Percentiles rank a stretch among this genome's conserved stretches.
Evolutionary conservation across 2,888 invertebrate species (phyloP).

Genomic region (Acanthococcus lagerstroemiae): DNA sequence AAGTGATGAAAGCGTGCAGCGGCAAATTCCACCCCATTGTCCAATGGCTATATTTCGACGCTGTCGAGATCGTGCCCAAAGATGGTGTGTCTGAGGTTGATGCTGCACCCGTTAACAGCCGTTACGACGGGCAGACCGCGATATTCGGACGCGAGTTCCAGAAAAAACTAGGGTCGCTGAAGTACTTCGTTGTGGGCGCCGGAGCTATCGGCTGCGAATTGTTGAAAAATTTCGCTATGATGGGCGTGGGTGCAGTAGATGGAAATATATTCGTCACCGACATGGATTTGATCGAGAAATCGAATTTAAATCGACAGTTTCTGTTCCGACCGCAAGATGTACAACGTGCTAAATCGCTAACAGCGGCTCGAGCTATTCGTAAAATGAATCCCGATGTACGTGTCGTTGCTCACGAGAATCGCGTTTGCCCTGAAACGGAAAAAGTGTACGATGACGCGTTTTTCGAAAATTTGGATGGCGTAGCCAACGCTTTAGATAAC

Average conservation of each 20-base stretch:
- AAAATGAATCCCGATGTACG: conserved; percentile 74
- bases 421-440: conserved; percentile 93
- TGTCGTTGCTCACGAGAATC: conserved; percentile 69
- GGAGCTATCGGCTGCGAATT: conserved; percentile 95
- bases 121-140: conserved; percentile 84
- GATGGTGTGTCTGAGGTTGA: conserved; percentile 58
- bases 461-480: conserved; percentile 84
- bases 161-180: conserved; percentile 62
- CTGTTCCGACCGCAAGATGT: conserved; percentile 92
- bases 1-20: conserved; percentile 96
- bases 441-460: conserved; percentile 86
- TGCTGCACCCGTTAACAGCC: conserved; percentile 57
- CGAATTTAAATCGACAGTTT: conserved; percentile 97
- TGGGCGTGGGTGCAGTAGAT: conserved; percentile 72
- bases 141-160: conserved; percentile 89
- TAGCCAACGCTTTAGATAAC: conserved; percentile 96
- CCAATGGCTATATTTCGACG: conserved; percentile 93
- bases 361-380: conserved; percentile 77
- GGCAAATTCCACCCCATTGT: conserved; percentile 89
- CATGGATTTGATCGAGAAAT: conserved; percentile 98
- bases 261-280: conserved; percentile 86
- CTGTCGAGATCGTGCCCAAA: conserved; percentile 82
- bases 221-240: conserved; percentile 96
- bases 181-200: conserved; percentile 75
- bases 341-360: conserved; percentile 79